A percentile compares a stretch with the other conserved stretches of the same genome.
Conservation (phyloP, 2,888 invertebrate genomes). For the Rotaria magnacalcarata region DNA sequence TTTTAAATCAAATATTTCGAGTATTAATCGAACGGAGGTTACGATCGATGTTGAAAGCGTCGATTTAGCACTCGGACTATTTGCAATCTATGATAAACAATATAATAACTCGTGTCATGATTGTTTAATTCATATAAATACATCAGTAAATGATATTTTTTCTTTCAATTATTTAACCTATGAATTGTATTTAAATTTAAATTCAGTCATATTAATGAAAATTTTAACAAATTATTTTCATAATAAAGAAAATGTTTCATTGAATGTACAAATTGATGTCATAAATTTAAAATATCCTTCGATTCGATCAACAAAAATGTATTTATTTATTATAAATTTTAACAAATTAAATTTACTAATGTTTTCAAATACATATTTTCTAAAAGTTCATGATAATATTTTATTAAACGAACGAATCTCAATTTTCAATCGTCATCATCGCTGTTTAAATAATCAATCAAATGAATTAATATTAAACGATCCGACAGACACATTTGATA, state of each 20-base stretch:
- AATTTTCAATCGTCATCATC: background rate
- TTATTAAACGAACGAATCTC: background rate
- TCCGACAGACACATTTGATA: background rate
- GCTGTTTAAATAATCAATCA: background rate
- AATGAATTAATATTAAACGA: background rate
- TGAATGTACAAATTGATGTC: background rate
- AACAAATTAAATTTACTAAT: background rate
- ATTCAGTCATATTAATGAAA: background rate
- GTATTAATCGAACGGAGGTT: background rate
- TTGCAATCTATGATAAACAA: constrained; percentile 14
- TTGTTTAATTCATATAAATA: background rate
- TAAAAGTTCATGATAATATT: background rate
- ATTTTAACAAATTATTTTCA: background rate
- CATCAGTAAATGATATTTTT: background rate
- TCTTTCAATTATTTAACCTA: background rate
- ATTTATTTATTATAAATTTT: background rate
- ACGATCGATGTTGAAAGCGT: background rate
- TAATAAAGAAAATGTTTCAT: background rate
- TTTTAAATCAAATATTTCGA: background rate
- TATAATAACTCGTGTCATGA: background rate
- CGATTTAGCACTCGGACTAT: background rate
- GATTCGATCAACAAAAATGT: background rate
- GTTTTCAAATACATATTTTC: background rate
- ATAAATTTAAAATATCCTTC: background rate
- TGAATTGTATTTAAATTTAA: background rate